Base-by-base conservation (phyloP, 2,113 vertebrate species). In the Chaenocephalus aceratus region DNA sequence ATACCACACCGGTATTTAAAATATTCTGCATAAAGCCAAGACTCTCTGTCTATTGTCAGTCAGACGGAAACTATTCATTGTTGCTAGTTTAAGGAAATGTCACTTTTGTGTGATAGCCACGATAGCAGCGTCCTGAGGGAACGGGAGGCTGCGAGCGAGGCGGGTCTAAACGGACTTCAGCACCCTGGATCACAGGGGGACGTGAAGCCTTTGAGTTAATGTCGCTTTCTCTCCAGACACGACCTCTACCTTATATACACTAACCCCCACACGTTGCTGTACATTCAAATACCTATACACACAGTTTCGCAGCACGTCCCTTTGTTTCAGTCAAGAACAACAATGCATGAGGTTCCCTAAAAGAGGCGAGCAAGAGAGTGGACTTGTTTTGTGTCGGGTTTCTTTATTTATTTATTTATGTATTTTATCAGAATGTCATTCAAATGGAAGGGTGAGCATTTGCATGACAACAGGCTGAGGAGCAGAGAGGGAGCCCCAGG, bases 371-470 rank as follows among this genome's bases (percentile, higher is more conserved):
- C 79, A 21, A 79, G 80, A 80, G 91, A 95, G 92, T 92, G 93
- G 96, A 94, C 95, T 94, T 96, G 89, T 90, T 88, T 88, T 88
- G 85, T 90, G 80, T 85, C 26, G 53, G 23, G 34, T 73, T 61
- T 77, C 84, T 86, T 73, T 84, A 83, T 86, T 75, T 72, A 45
- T 91, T 87, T 88, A 89, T 91, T 86, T 88, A 87, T 92, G 87
- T 91, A 90, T 93, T 97, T 97, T 97, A 97, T 98, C 97, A 96
- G 95, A 96, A 97, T 98, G 97, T 96, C 96, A 98, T 98, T 98
- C 96, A 97, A 97, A 98, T 97, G 94, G 95, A 96, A 96, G 96
- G 96, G 95, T 96, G 95, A 97, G 92, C 95, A 99, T 99, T 99
- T 98, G 96, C 97, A 99, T 98, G 96, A 98, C 96, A 98, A 98